phyloP scores from a whole-genome alignment of 2,888 invertebrate genomes.

The Falcaria lacertinaria region DNA sequence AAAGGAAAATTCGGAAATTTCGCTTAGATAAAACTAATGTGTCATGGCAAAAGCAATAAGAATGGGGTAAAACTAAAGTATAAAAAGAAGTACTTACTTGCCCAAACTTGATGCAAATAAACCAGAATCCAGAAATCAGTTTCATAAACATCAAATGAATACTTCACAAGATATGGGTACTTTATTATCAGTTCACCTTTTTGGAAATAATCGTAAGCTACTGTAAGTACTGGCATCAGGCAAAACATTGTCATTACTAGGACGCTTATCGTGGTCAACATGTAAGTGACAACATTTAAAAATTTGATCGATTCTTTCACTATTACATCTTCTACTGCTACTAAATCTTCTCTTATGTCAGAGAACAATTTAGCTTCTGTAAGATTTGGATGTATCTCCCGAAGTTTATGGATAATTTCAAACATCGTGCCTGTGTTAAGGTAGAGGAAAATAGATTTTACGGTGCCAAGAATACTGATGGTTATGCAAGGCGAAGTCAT shows the following conservation, averaged over 20 bases:
- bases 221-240: conserved; percentile 34
- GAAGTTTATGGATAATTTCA: conserved; percentile 34
- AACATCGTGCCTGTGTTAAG: conserved; percentile 29
- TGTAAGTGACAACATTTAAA: conserved; percentile 25
- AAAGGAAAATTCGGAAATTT: too few relatives aligned
- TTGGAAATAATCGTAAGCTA: conserved; percentile 33
- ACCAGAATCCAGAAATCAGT: conserved; percentile 35
- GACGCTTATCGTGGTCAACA: conserved; percentile 24
- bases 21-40: too few relatives aligned
- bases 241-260: conserved; percentile 38
- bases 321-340: conserved; percentile 21
- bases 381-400: conserved; percentile 33
- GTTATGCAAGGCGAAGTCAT: conserved; percentile 45
- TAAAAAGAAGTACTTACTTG: conserved; percentile 35
- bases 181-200: conserved; percentile 30
- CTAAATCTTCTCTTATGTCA: conserved; percentile 1
- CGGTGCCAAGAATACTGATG: conserved; percentile 39
- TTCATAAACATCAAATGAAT: conserved; percentile 43
- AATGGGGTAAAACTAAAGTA: too few relatives aligned
- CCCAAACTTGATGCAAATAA: conserved; percentile 47
- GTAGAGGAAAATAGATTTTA: conserved; percentile 37
- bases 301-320: conserved; percentile 29
- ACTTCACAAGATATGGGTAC: conserved; percentile 47
- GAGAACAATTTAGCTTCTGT: conserved; percentile 2
- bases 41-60: too few relatives aligned